Evolutionary conservation across 2,113 vertebrate genomes (phyloP).

Genomic region (Pygoscelis antarcticus): DNA sequence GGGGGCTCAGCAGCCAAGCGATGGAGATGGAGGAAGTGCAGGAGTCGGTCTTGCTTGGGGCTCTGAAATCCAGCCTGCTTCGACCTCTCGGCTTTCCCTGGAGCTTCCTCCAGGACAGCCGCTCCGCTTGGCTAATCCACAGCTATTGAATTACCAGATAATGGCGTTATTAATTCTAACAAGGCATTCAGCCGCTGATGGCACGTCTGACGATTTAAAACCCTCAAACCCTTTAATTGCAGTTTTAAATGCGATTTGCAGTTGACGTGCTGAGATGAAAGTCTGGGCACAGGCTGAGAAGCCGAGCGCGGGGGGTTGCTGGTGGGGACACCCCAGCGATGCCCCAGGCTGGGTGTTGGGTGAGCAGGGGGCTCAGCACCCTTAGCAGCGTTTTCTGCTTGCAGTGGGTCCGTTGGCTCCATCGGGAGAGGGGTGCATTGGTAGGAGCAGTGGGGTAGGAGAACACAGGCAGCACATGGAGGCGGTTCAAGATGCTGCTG

Average conservation of each 20-base stretch:
- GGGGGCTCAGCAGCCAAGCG: fast-evolving
- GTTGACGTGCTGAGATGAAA: background rate
- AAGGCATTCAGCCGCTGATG: background rate
- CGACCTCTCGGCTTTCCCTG: background rate
- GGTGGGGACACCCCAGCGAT: background rate
- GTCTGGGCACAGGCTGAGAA: background rate
- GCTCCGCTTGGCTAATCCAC: background rate
- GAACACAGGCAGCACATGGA: no score
- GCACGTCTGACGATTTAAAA: background rate
- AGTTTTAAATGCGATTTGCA: background rate
- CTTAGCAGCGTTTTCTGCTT: background rate
- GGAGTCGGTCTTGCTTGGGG: background rate
- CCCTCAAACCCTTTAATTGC: background rate
- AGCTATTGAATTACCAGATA: background rate
- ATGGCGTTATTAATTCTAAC: background rate
- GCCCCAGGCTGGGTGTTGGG: background rate
- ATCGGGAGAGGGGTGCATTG: fast-evolving
- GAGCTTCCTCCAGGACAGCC: background rate
- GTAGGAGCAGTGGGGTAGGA: background rate
- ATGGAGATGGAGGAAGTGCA: background rate
- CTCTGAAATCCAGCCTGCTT: background rate
- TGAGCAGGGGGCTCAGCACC: background rate
- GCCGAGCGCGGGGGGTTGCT: fast-evolving
- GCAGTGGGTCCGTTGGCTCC: fast-evolving
- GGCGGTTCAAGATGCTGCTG: background rate